Evolutionary conservation across 2,797 vertebrate species (phyloP).

Genomic region (Thaleichthys pacificus): DNA sequence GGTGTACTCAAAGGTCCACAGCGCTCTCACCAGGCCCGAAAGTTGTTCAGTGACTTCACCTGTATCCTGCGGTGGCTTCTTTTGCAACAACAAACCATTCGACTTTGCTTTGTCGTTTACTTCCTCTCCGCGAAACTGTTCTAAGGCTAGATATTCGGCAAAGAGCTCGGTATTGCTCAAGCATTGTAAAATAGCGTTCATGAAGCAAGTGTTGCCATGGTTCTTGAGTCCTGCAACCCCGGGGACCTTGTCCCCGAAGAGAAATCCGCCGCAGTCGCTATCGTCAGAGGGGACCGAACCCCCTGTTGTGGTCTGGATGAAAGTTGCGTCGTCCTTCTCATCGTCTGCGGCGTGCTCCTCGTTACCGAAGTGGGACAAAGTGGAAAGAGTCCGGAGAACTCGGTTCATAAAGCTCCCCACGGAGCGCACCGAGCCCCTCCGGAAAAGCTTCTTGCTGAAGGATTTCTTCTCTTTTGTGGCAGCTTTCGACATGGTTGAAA

Average conservation of each 20-base stretch:
- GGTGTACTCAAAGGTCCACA: slow-evolving; percentile 98
- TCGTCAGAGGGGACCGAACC: slow-evolving; percentile 75
- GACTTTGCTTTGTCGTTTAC: slow-evolving; percentile 61
- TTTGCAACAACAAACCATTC: slow-evolving; percentile 73
- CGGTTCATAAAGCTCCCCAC: slow-evolving; percentile 93
- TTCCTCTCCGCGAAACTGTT: slow-evolving; percentile 84
- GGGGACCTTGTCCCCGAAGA: slow-evolving; percentile 79
- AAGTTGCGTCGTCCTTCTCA: slow-evolving; percentile 71
- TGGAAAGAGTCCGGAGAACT: slow-evolving; percentile 90
- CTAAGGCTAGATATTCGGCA: slow-evolving; percentile 92
- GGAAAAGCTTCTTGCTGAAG: slow-evolving; percentile 90
- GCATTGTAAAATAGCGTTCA: slow-evolving; percentile 98
- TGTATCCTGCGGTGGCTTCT: slow-evolving; percentile 62
- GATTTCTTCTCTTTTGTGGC: slow-evolving; percentile 90
- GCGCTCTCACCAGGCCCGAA: slow-evolving; percentile 90
- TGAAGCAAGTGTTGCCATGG: slow-evolving; percentile 99
- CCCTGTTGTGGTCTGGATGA: slow-evolving; percentile 64
- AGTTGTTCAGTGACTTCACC: slow-evolving; percentile 97
- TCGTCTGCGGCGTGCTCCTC: slow-evolving; percentile 75
- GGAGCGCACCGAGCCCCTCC: slow-evolving; percentile 82
- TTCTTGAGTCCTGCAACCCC: slow-evolving; percentile 93
- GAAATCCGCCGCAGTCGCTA: slow-evolving; percentile 79
- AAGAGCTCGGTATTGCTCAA: slow-evolving; percentile 99
- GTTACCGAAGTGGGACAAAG: slow-evolving; percentile 88
- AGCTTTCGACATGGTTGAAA: slow-evolving; percentile 69